Base-by-base conservation (phyloP, 2,888 invertebrate species). In the Meiosimyza decipiens region DNA sequence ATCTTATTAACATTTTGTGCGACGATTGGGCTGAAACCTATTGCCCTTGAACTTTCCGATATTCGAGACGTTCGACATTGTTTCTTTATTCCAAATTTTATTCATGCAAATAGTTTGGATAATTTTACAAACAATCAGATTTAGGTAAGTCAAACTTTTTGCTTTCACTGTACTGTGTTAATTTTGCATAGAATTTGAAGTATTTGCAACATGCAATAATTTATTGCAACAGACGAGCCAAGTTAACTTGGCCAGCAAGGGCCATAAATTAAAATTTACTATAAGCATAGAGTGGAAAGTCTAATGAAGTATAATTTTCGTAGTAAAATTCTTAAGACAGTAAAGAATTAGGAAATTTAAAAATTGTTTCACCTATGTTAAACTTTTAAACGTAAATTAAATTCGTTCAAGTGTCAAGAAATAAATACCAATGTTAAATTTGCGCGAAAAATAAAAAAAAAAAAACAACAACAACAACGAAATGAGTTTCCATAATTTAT, bases 401-500 rank as follows among this genome's bases (percentile, higher is more conserved):
- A 28, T 22, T 13, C 57, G 22, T 9, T 22, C 57, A 2, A 57
- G 57, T 22, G 57, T 57, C 57, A 57, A 57, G 28, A 18, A 57
- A 57, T 18, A 18, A n/a, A n/a, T n/a, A n/a, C 13, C 57, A 22
- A 57, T 18, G 9, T 28, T 40, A 40, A 40, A 47, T 40, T 63
- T 40, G 47, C 40, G 40, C 9, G 40, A 40, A 40, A 3, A 40
- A 40, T 7, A 40, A 4, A 1, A 40, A 7, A 40, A 40, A 12
- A 47, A 47, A 22, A 47, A 18, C 63, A 33, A 13, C 59, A 54
- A 33, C 13, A 67, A 54, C 33, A 55, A 12, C 40, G 33, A 54
- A 50, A 65, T 40, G 40, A 64, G 18, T 65, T 71, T 40, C 51
- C 49, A 63, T 64, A 68, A 33, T 70, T 73, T 73, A 69, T 70